Evolutionary conservation across 1,140 invertebrate species (phyloP), one percentile per base, ranked within the genome.

Genomic region (Nephotettix cincticeps): DNA sequence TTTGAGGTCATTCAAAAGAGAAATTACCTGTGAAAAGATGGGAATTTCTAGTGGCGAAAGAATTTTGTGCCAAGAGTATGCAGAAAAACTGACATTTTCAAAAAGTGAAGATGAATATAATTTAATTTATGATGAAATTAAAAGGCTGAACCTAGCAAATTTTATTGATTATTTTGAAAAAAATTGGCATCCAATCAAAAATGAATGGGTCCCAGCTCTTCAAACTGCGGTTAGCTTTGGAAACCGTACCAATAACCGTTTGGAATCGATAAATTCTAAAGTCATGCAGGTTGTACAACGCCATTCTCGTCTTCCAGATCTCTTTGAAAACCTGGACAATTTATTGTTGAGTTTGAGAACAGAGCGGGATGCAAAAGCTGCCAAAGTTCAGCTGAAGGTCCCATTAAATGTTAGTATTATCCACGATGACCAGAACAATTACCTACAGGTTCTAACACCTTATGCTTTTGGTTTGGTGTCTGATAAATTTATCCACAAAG

Each of bases 1-100:
- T 3, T 23, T 63, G 32, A 17, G 23, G n/a, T 21, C 58, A 21
- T 63, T 63, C 19, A 63, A 63, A 63, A 63, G 58, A 23, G 58
- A 63, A 23, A 63, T 63, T 19, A 63, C 1, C 58, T 63, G 58
- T 28, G 58, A 63, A 6, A 63, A 63, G 27, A 63, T 63, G 58
- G 58, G 9, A 1, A 63, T 63, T 63, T 28, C 58, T 1, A 63
- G 27, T 63, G 23, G 58, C 1, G 58, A 63, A 27, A 63, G 27
- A 27, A 28, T 63, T 21, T 17, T 27, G 25, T 27, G 9, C 25
- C 25, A 21, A 25, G 58, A 63, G 23, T 63, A 63, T 63, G 58
- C 58, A n/a, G 21, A 28, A 11, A 63, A 63, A 63, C 32, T 63
- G 58, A 63, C 58, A 9, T 63, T 25, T 63, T 63, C 58, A 25